Percentiles rank a stretch among this genome's conserved stretches.
Evolutionary conservation across 2,888 invertebrate genomes (phyloP).

Genomic region (Automeris io): DNA sequence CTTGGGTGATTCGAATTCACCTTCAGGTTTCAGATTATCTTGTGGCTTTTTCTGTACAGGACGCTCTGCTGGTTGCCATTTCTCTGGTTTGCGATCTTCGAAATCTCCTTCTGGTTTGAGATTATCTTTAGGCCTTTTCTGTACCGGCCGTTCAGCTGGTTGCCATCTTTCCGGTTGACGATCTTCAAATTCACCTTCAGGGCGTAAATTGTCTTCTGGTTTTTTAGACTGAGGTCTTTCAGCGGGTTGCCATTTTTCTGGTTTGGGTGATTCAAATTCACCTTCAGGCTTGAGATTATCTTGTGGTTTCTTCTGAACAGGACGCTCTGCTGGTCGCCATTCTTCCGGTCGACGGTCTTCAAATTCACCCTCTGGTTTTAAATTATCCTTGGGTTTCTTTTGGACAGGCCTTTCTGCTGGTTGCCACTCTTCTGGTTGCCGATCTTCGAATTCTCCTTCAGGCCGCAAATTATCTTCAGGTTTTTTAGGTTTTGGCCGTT

Average conservation of each 20-base stretch:
- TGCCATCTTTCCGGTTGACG: slow-evolving; percentile 40
- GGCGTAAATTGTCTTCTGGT: slow-evolving; percentile 59
- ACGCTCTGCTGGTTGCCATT: slow-evolving; percentile 35
- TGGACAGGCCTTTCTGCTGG: slow-evolving; percentile 56
- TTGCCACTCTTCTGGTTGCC: slow-evolving; percentile 49
- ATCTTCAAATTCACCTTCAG: slow-evolving; percentile 55
- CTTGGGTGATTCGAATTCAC: slow-evolving; percentile 61
- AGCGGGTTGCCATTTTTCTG: slow-evolving; percentile 61
- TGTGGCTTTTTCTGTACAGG: slow-evolving; percentile 24
- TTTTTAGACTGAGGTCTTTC: slow-evolving; percentile 61
- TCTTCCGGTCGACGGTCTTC: slow-evolving; percentile 37
- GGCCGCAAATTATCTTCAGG: slow-evolving; percentile 69
- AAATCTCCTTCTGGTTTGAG: slow-evolving; percentile 75
- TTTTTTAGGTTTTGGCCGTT: slow-evolving; percentile 43
- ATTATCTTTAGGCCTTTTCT: slow-evolving; percentile 64
- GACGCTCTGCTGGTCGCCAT: slow-evolving; percentile 63
- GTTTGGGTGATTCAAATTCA: slow-evolving; percentile 61
- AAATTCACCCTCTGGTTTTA: slow-evolving; percentile 74
- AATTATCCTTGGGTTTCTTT: slow-evolving; percentile 64
- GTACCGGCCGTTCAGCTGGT: slow-evolving; percentile 31
- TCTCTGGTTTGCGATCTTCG: slow-evolving; percentile 32
- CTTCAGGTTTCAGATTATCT: slow-evolving; percentile 74
- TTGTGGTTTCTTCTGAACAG: slow-evolving; percentile 53
- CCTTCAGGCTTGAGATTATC: slow-evolving; percentile 31
- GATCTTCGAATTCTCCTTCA: slow-evolving; percentile 72